Percentiles rank a stretch among this genome's conserved stretches.
Evolutionary conservation across 2,113 vertebrate species (phyloP).

Genomic region (Cinclus cinclus): DNA sequence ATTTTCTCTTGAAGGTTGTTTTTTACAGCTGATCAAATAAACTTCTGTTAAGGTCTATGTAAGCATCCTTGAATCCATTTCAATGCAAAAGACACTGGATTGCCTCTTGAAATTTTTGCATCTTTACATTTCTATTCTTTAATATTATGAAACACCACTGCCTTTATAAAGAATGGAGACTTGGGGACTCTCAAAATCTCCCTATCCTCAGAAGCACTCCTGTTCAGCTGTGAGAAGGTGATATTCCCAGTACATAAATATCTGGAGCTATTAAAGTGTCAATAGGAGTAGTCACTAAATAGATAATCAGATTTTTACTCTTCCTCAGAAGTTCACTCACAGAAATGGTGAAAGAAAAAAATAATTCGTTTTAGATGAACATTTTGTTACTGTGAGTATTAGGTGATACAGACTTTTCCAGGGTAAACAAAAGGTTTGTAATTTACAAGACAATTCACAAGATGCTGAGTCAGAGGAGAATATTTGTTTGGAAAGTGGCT

Average conservation of each 20-base stretch:
- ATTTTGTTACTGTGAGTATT: not conserved
- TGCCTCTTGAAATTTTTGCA: not conserved
- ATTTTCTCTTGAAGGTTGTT: not conserved
- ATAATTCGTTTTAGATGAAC: not conserved
- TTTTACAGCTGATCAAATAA: not conserved
- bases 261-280: not conserved
- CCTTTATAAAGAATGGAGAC: not conserved
- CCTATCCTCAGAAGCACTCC: not conserved
- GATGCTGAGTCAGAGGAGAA: not conserved
- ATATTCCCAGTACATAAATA: not conserved
- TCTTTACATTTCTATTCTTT: not conserved
- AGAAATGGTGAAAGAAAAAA: not conserved
- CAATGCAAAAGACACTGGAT: not conserved
- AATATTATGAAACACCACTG: not conserved
- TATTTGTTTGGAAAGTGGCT: not conserved
- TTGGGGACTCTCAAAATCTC: not conserved
- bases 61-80: not conserved
- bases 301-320: not conserved
- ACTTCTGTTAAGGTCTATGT: not conserved
- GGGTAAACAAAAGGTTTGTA: not conserved
- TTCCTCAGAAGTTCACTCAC: not conserved
- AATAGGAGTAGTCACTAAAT: not conserved
- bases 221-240: not conserved
- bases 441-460: not conserved
- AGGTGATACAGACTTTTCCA: not conserved